Conservation (phyloP, 2,797 vertebrate species). For the Typhlichthys subterraneus region DNA sequence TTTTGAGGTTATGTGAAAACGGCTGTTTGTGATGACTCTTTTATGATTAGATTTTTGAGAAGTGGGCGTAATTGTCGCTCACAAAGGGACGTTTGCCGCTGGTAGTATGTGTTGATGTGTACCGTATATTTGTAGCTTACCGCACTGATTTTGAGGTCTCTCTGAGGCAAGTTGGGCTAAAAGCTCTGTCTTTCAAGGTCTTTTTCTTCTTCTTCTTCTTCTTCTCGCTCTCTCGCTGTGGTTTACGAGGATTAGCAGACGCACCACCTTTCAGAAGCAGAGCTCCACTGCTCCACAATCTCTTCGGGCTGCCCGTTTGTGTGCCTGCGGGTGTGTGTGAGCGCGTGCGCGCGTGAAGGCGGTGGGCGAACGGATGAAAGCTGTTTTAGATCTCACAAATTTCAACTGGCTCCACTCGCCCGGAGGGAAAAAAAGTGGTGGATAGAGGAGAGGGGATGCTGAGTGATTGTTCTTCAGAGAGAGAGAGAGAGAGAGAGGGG, state of each 20-base stretch:
- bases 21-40: too few relatives aligned
- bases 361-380: neutral
- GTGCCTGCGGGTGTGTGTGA: neutral
- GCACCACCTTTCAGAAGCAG: conserved; percentile 61
- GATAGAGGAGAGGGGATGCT: conserved; percentile 25
- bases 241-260: conserved; percentile 68
- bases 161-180: conserved; percentile 45
- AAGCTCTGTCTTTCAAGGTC: conserved; percentile 42
- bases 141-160: conserved; percentile 43
- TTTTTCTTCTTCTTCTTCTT: conserved; percentile 1
- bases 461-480: conserved; percentile 3
- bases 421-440: conserved; percentile 43
- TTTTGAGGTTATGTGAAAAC: too few relatives aligned
- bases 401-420: conserved; percentile 37
- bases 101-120: neutral
- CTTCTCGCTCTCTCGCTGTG: conserved; percentile 9
- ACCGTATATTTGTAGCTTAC: conserved; percentile 11
- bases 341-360: neutral
- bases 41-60: too few relatives aligned
- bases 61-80: too few relatives aligned
- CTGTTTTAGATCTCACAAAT: conserved; percentile 44
- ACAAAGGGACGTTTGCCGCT: too few relatives aligned
- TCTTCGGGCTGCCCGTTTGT: conserved; percentile 20
- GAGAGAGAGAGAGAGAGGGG: conserved; percentile 9
- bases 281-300: conserved; percentile 47